phyloP scores from a whole-genome alignment of 2,888 invertebrate species.

The Ophion ellenae region DNA sequence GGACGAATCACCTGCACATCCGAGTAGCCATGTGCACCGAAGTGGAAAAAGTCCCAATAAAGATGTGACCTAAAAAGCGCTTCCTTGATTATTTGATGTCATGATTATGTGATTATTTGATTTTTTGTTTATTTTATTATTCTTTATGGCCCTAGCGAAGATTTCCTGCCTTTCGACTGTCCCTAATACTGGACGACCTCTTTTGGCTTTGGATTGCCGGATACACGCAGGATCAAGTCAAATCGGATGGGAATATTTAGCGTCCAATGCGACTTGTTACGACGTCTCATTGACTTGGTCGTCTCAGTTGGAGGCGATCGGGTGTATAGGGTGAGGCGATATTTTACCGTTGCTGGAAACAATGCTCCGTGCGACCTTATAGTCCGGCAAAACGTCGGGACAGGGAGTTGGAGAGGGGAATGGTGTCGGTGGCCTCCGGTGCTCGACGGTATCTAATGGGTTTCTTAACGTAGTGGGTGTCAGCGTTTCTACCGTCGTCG shows the following conservation, averaged over 20 bases:
- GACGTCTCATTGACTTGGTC: slow-evolving; percentile 37
- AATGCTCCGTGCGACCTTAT: slow-evolving; percentile 69
- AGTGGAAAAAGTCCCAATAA: too few relatives aligned
- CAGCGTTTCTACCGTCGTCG: slow-evolving; percentile 71
- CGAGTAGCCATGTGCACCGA: slow-evolving; percentile 22
- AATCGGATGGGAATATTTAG: too few relatives aligned
- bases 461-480: slow-evolving; percentile 76
- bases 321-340: slow-evolving; percentile 36
- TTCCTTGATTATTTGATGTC: too few relatives aligned
- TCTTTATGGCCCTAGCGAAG: too few relatives aligned
- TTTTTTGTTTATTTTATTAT: too few relatives aligned
- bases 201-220: too few relatives aligned
- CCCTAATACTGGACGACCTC: too few relatives aligned
- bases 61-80: too few relatives aligned
- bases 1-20: slow-evolving; percentile 39
- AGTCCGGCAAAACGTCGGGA: slow-evolving; percentile 61
- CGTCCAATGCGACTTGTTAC: not conserved
- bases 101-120: too few relatives aligned
- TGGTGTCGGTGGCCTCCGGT: slow-evolving; percentile 54
- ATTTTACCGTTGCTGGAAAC: slow-evolving; percentile 66
- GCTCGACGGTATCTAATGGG: slow-evolving; percentile 74
- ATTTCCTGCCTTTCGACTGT: too few relatives aligned
- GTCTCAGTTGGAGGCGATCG: slow-evolving; percentile 26
- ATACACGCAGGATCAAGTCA: too few relatives aligned
- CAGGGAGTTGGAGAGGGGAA: not conserved